Evolutionary conservation across 2,113 vertebrate genomes (phyloP), one percentile per base, ranked within the genome.

Genomic region (Nycticebus coucang): DNA sequence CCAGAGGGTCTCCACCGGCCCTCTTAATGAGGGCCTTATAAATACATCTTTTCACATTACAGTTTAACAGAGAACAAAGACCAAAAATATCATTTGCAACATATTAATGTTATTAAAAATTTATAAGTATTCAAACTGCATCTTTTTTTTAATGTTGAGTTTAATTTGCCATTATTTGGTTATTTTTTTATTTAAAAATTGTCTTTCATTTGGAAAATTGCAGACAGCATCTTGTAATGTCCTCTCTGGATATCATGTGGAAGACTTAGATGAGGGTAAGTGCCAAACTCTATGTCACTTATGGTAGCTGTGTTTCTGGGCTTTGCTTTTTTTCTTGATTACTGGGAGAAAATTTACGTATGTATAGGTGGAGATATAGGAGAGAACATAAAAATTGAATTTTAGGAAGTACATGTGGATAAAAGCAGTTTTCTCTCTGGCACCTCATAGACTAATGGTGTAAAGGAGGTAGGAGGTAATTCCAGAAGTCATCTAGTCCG

Each of bases 251-350:
- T 98, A 98, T 96, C 98, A 97, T 28, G 78, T 96, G 95, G 99
- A 99, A 97, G 99, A 98, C 97, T 96, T 98, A 90, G 98, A 98
- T 91, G 98, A 98, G 94, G 99, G 99, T 99, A 98, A 77, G 98
- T 97, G 92, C 88, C 80, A 83, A 84, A 55, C 37, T 60, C 59
- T 80, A 4, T 82, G 12, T 57, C 59, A 15, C 22, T 80, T 94
- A 37, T 89, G 75, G 8, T 87, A 35, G 53, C 64, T 96, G 24
- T 85, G 35, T 57, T 57, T 87, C 4, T n/a, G 35, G 74, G 26
- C 79, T 83, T 87, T 81, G 35, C 50, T 90, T 78, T 92, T 92
- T 89, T 83, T 72, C 50, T 69, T 87, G 60, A 72, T 96, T 88
- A 30, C 19, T 81, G 94, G 77, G 80, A 55, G 41, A 53, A 80